Percentiles rank a stretch among this genome's conserved stretches.
Conservation (phyloP, 1,140 invertebrate genomes). For the Epicauta chinensis region DNA sequence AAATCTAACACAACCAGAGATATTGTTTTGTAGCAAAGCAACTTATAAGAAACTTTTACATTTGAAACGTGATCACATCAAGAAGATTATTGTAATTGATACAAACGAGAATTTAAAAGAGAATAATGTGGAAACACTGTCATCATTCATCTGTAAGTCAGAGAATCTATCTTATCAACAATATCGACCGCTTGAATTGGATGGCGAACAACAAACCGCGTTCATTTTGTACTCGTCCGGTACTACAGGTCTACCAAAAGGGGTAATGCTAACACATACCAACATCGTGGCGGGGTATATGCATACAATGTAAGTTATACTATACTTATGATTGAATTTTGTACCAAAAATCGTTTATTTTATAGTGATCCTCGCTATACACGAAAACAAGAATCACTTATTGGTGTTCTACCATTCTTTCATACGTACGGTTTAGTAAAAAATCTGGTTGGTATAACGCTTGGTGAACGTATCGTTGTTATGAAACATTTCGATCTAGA, state of each 20-base stretch:
- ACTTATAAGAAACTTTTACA: conserved; percentile 17
- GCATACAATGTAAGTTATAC: conserved; percentile 20
- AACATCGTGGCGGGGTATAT: conserved; percentile 39
- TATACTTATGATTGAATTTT: too few relatives aligned
- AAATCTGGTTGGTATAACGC: conserved; percentile 13
- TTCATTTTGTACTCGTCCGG: conserved; percentile 52
- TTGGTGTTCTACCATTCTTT: conserved; percentile 34
- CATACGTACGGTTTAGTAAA: conserved; percentile 28
- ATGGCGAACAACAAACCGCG: conserved; percentile 27
- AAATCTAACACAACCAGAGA: conserved; percentile 46
- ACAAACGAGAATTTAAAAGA: background rate
- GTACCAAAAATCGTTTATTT: too few relatives aligned
- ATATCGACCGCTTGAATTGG: conserved; percentile 10
- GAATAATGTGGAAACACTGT: background rate
- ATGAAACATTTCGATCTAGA: conserved; percentile 53
- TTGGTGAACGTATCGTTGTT: conserved; percentile 28
- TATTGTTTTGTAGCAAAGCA: conserved; percentile 40
- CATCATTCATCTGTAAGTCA: background rate
- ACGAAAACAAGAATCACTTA: background rate
- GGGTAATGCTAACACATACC: conserved; percentile 64
- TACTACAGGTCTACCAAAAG: conserved; percentile 72
- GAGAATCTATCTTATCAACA: background rate
- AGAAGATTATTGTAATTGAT: conserved; percentile 27
- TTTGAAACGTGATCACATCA: conserved; percentile 14
- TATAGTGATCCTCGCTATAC: conserved; percentile 20